These are phyloP conservation scores for Drosophila melanosoma DNA, from an alignment of 2,888 invertebrate genomes.

Conservation along the genomic window DNA sequence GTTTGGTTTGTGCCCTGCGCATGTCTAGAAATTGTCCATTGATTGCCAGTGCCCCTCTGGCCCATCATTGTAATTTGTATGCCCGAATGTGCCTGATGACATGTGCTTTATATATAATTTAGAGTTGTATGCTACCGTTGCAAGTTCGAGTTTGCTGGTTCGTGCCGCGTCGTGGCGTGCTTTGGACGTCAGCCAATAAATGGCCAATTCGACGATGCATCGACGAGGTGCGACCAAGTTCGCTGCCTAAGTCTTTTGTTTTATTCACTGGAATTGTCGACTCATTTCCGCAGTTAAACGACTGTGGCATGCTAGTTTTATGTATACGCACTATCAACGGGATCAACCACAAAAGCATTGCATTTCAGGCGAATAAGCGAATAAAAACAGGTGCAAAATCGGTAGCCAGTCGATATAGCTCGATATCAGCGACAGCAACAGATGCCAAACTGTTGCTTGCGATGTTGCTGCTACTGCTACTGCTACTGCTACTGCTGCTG, in stretches of 20 bases:
- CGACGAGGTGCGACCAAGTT: constrained; percentile 58
- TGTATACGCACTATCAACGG: constrained; percentile 75
- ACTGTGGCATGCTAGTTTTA: constrained; percentile 77
- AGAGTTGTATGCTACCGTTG: constrained; percentile 75
- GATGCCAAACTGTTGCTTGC: constrained; percentile 30
- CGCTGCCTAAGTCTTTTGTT: constrained; percentile 69
- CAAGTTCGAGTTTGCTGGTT: constrained; percentile 58
- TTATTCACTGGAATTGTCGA: constrained; percentile 72
- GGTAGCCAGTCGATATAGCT: constrained; percentile 75
- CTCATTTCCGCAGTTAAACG: constrained; percentile 75
- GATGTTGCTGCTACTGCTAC: neutral
- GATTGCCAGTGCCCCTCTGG: constrained; percentile 35
- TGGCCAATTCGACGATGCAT: constrained; percentile 19
- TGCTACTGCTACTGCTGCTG: constrained; percentile 8
- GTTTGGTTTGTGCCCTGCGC: constrained; percentile 71
- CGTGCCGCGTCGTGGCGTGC: constrained; percentile 72
- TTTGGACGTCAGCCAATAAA: constrained; percentile 67
- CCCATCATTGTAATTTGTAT: constrained; percentile 75
- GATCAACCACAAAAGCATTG: constrained; percentile 66
- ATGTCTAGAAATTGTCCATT: constrained; percentile 72
- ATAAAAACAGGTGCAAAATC: constrained; percentile 74
- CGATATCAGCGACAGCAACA: constrained; percentile 47
- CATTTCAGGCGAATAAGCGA: constrained; percentile 51
- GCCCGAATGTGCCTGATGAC: constrained; percentile 81
- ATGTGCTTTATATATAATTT: constrained; percentile 84